These are phyloP conservation scores for Myrmophylax atrothorax DNA, from an alignment of 2,113 vertebrate genomes.

Conservation along the genomic window DNA sequence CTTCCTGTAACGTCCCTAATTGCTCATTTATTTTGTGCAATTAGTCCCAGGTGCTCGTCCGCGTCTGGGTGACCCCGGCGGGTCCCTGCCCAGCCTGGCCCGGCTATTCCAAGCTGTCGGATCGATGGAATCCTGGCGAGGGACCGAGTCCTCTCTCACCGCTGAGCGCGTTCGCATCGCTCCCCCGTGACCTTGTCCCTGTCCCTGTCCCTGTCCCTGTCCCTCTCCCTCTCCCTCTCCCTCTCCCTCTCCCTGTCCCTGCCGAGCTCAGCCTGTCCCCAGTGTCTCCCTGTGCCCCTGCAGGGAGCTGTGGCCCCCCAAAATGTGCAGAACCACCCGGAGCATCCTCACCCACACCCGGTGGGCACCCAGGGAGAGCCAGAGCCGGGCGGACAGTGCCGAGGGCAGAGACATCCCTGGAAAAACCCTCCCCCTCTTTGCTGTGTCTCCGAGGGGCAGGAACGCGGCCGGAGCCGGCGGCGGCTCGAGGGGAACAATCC, in stretches of 20 bases:
- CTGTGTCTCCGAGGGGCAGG: background rate
- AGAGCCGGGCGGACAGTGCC: fast-evolving
- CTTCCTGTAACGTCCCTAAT: slow-evolving; percentile 66
- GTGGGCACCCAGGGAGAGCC: background rate
- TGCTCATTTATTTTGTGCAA: slow-evolving; percentile 74
- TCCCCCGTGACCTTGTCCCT: background rate
- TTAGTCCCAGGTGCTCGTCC: slow-evolving; percentile 68
- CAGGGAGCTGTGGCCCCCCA: background rate
- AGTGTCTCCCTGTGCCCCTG: background rate
- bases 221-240: background rate
- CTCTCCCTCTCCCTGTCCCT: fast-evolving
- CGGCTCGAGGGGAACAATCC: background rate
- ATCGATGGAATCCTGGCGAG: background rate
- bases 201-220: background rate
- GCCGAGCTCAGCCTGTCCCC: background rate
- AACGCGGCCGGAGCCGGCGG: background rate
- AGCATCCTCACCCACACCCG: background rate
- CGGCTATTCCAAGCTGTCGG: background rate
- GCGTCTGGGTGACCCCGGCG: background rate
- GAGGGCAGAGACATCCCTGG: background rate
- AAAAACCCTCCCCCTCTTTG: background rate
- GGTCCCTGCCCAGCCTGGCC: background rate
- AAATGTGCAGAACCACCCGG: fast-evolving
- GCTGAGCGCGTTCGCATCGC: background rate
- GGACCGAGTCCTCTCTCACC: background rate